These are phyloP conservation scores for Gisinianus flammeolus DNA, from an alignment of 2,888 invertebrate genomes.

Conservation along the genomic window DNA sequence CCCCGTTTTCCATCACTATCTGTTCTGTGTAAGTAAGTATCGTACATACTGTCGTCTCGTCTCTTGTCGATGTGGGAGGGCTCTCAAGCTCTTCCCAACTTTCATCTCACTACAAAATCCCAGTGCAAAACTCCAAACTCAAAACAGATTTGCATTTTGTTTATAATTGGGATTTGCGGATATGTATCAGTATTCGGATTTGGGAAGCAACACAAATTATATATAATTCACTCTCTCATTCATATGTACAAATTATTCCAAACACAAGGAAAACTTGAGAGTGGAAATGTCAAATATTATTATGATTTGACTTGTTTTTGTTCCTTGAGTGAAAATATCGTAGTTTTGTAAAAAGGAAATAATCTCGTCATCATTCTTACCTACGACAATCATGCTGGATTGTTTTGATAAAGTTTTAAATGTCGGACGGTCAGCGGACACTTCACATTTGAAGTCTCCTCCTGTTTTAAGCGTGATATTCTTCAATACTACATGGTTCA, in stretches of 20 bases:
- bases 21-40: background rate
- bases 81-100: background rate
- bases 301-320: no score
- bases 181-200: background rate
- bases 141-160: background rate
- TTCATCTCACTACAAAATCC: background rate
- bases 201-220: background rate
- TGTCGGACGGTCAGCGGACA: slow-evolving; percentile 56
- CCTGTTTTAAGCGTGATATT: slow-evolving; percentile 55
- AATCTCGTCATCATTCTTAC: no score
- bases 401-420: slow-evolving; percentile 51
- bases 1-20: background rate
- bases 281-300: no score
- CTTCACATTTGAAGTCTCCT: slow-evolving; percentile 56
- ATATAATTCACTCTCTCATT: no score
- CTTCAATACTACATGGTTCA: slow-evolving; percentile 49
- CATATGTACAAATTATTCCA: no score
- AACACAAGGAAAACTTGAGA: no score
- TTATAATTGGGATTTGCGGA: no score
- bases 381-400: slow-evolving; percentile 55
- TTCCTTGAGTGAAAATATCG: no score
- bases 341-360: no score
- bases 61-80: slow-evolving; percentile 2
- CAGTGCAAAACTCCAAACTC: background rate
- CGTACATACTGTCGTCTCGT: background rate